Evolutionary conservation across 2,113 vertebrate species (phyloP).

Genomic region (Hippocampus barbouri): DNA sequence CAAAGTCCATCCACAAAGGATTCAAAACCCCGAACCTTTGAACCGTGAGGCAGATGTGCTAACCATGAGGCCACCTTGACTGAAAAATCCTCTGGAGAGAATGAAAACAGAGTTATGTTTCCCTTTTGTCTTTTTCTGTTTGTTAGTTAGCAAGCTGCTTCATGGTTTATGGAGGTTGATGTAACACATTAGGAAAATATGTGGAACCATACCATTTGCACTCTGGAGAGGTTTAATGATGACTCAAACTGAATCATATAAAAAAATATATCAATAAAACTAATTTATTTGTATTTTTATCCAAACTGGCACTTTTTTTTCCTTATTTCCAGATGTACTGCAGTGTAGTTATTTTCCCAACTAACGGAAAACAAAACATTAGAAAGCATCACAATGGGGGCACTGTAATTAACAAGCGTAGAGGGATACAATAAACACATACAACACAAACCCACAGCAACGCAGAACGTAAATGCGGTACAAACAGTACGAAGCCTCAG

Average conservation of each 20-base stretch:
- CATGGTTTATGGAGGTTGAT: not conserved
- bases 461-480: not conserved
- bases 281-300: not conserved
- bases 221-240: not conserved
- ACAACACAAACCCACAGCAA: not conserved
- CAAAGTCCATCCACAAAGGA: too few relatives aligned
- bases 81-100: too few relatives aligned
- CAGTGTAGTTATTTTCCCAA: not conserved
- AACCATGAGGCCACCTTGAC: too few relatives aligned
- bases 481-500: not conserved
- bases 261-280: not conserved
- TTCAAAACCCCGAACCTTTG: too few relatives aligned
- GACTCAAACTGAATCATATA: not conserved
- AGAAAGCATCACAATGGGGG: not conserved
- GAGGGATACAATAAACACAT: not conserved
- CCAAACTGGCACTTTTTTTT: not conserved
- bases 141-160: not conserved
- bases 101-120: too few relatives aligned
- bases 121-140: not conserved
- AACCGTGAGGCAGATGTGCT: too few relatives aligned
- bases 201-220: not conserved
- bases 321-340: not conserved
- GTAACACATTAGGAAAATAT: not conserved
- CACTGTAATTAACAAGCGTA: not conserved
- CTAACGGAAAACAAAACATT: not conserved